A percentile compares a stretch with the other conserved stretches of the same genome.
These are phyloP conservation scores for Xestia rhomboidea DNA, from an alignment of 2,888 invertebrate genomes.

Conservation along the genomic window DNA sequence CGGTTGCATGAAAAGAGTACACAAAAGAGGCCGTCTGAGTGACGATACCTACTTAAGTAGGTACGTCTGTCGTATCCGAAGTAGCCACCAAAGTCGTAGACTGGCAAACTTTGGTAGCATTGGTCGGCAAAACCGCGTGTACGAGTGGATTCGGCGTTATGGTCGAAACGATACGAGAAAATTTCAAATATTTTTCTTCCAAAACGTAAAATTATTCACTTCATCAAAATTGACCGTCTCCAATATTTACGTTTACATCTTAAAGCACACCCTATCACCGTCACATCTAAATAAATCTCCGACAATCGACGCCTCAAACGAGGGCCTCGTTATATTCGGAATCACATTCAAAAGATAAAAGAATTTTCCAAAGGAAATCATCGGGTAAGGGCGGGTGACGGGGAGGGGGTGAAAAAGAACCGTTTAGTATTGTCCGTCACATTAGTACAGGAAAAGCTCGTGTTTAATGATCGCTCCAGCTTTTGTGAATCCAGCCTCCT, in stretches of 20 bases:
- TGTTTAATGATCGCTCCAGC: conserved; percentile 81
- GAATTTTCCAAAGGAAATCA: conserved; percentile 75
- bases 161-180: not conserved
- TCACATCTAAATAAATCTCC: conserved; percentile 61
- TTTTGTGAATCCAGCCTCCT: conserved; percentile 71
- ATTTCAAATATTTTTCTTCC: not conserved
- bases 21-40: conserved; percentile 2
- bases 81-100: not conserved
- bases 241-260: conserved; percentile 42
- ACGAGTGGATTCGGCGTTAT: no score
- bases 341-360: conserved; percentile 79
- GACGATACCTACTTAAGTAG: not conserved
- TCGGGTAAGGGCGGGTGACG: conserved; percentile 57
- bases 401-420: conserved; percentile 61
- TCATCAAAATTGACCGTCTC: conserved; percentile 26
- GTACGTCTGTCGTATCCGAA: not conserved
- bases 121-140: not conserved
- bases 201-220: conserved; percentile 1
- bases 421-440: conserved; percentile 75
- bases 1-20: conserved; percentile 16
- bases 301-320: conserved; percentile 60
- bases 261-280: conserved; percentile 54
- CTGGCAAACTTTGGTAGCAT: not conserved
- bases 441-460: conserved; percentile 75
- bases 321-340: conserved; percentile 75